phyloP scores from a whole-genome alignment of 2,797 vertebrate genomes.

The Xyrichtys novacula region DNA sequence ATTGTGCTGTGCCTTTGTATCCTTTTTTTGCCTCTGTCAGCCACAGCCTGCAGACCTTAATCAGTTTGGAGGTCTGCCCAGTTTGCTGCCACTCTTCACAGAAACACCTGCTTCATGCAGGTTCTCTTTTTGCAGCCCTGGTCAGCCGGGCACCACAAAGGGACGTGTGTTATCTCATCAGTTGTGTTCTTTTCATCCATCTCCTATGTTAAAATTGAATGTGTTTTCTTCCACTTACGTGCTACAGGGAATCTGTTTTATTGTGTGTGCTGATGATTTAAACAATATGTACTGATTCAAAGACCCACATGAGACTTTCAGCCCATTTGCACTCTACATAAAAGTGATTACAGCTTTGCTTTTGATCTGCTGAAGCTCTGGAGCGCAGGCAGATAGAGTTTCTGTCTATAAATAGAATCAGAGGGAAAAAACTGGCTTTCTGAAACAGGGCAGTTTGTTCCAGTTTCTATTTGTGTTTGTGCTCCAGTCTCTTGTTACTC shows the following conservation, averaged over 20 bases:
- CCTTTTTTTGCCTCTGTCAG: slow-evolving; percentile 6
- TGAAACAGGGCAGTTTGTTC: slow-evolving; percentile 52
- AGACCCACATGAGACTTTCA: slow-evolving; percentile 29
- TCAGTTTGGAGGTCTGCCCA: slow-evolving; percentile 43
- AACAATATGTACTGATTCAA: slow-evolving; percentile 42
- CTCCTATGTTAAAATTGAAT: slow-evolving; percentile 35
- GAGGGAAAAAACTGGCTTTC: slow-evolving; percentile 22
- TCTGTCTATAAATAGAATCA: slow-evolving; percentile 68
- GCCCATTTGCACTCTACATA: slow-evolving; percentile 45
- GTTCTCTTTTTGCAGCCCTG: slow-evolving; percentile 38
- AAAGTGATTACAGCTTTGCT: slow-evolving; percentile 42
- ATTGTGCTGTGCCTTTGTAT: too few species aligned
- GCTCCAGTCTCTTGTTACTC: slow-evolving; percentile 43
- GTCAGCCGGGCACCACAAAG: slow-evolving; percentile 22
- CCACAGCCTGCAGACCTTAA: slow-evolving; percentile 32
- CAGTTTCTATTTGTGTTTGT: slow-evolving; percentile 59
- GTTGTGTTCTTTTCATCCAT: not conserved
- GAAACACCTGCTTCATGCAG: slow-evolving; percentile 59
- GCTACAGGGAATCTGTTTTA: slow-evolving; percentile 5
- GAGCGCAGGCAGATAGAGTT: slow-evolving; percentile 35
- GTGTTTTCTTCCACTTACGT: slow-evolving; percentile 13
- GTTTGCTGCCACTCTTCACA: slow-evolving; percentile 34
- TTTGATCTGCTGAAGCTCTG: slow-evolving; percentile 49
- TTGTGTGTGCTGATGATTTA: slow-evolving; percentile 16
- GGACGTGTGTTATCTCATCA: slow-evolving; percentile 36